These are phyloP conservation scores for Amazona guildingii DNA, from an alignment of 2,113 vertebrate species.

Conservation along the genomic window DNA sequence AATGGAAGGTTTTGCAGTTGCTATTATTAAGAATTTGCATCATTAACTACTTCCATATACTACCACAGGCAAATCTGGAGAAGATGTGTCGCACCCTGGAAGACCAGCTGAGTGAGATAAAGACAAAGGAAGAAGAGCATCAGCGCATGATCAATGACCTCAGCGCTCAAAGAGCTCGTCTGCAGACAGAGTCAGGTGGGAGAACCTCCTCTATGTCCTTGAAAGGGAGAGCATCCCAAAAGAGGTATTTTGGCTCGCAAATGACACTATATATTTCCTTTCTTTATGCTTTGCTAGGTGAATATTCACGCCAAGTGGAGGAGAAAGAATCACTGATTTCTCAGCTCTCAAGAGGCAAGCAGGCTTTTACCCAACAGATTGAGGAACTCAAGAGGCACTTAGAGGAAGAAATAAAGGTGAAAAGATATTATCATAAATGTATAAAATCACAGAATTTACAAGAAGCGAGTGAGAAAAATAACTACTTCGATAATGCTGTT, in stretches of 20 bases:
- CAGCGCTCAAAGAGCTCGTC: conserved; percentile 43
- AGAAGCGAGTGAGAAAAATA: not conserved
- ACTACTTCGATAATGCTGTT: not conserved
- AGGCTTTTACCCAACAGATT: conserved; percentile 80
- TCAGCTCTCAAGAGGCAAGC: conserved; percentile 82
- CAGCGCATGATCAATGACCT: conserved; percentile 83
- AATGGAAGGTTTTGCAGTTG: too few relatives aligned
- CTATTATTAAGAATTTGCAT: too few relatives aligned
- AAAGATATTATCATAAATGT: not conserved
- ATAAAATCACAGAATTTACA: not conserved
- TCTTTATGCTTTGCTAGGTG: conserved; percentile 53
- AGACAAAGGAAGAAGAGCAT: conserved; percentile 85
- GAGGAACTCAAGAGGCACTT: conserved; percentile 85
- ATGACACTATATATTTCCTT: not conserved
- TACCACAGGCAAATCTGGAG: conserved; percentile 81
- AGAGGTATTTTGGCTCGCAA: not conserved
- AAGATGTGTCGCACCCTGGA: conserved; percentile 88
- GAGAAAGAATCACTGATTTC: conserved; percentile 78
- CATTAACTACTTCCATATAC: too few relatives aligned
- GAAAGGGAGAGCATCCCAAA: not conserved
- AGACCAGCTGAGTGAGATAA: conserved; percentile 88
- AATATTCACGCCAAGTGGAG: not conserved
- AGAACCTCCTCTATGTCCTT: not conserved
- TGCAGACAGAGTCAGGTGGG: conserved; percentile 84
- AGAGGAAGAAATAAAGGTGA: conserved; percentile 86